phyloP scores from a whole-genome alignment of 2,888 invertebrate genomes.

The Blastobasis lacticolella region DNA sequence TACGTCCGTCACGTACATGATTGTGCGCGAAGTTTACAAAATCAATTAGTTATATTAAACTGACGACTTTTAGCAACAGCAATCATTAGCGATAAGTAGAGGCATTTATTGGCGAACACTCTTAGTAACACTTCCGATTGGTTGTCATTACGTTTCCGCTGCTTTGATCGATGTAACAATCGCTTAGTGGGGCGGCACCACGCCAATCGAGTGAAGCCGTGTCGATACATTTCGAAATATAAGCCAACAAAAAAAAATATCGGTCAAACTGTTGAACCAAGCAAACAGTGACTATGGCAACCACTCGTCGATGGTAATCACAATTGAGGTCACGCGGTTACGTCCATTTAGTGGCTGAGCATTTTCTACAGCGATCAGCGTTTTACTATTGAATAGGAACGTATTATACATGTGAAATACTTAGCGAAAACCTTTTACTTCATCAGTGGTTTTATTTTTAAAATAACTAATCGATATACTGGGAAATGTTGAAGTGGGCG shows the following conservation, averaged over 20 bases:
- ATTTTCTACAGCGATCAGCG: constrained; percentile 15
- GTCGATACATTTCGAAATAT: constrained; percentile 8
- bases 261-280: constrained; percentile 21
- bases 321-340: constrained; percentile 31
- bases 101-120: too few relatives aligned
- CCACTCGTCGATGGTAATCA: constrained; percentile 27
- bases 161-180: constrained; percentile 28
- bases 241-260: constrained; percentile 3
- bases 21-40: too few relatives aligned
- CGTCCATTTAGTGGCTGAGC: constrained; percentile 9
- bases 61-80: too few relatives aligned
- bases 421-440: too few relatives aligned
- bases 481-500: constrained; percentile 42
- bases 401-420: too few relatives aligned
- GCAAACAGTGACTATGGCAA: constrained; percentile 31
- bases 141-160: constrained; percentile 26
- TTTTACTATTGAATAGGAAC: too few relatives aligned
- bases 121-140: constrained; percentile 16
- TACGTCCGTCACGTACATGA: too few relatives aligned
- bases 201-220: background rate
- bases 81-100: too few relatives aligned
- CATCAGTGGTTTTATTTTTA: too few relatives aligned
- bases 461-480: background rate
- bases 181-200: constrained; percentile 6
- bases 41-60: too few relatives aligned